A percentile compares a stretch with the other conserved stretches of the same genome.
These are phyloP conservation scores for Thomomys bottae DNA, from an alignment of 2,113 vertebrate genomes.

Conservation along the genomic window DNA sequence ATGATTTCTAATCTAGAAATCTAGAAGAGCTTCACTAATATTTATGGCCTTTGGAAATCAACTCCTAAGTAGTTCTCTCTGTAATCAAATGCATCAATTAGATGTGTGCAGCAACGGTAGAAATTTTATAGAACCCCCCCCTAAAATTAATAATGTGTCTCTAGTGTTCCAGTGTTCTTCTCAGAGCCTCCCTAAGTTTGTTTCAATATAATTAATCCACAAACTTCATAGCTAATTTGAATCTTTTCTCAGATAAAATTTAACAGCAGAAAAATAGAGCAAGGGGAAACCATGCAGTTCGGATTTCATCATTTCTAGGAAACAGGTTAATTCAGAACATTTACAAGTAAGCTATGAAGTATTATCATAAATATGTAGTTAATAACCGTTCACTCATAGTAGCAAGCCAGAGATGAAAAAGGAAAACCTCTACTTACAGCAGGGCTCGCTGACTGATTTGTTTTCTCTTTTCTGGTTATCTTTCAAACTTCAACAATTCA, in stretches of 20 bases:
- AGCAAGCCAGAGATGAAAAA: slow-evolving; percentile 56
- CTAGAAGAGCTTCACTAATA: background rate
- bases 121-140: background rate
- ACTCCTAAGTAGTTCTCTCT: background rate
- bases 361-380: slow-evolving; percentile 65
- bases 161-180: slow-evolving; percentile 39
- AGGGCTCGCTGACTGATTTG: slow-evolving; percentile 25
- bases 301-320: slow-evolving; percentile 28
- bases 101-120: background rate
- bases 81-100: slow-evolving; percentile 16
- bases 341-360: slow-evolving; percentile 49
- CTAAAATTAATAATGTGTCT: slow-evolving; percentile 31
- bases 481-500: slow-evolving; percentile 64
- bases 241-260: slow-evolving; percentile 35
- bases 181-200: slow-evolving; percentile 43
- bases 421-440: background rate
- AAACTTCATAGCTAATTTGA: slow-evolving; percentile 28
- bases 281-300: background rate
- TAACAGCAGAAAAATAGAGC: slow-evolving; percentile 32
- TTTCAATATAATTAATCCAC: slow-evolving; percentile 45
- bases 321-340: slow-evolving; percentile 41
- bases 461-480: slow-evolving; percentile 48
- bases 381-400: slow-evolving; percentile 51
- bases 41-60: background rate
- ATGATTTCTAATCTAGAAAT: slow-evolving; percentile 30